Base-by-base conservation (phyloP, 2,888 invertebrate genomes). In the Hirtodrosophila confusa region DNA sequence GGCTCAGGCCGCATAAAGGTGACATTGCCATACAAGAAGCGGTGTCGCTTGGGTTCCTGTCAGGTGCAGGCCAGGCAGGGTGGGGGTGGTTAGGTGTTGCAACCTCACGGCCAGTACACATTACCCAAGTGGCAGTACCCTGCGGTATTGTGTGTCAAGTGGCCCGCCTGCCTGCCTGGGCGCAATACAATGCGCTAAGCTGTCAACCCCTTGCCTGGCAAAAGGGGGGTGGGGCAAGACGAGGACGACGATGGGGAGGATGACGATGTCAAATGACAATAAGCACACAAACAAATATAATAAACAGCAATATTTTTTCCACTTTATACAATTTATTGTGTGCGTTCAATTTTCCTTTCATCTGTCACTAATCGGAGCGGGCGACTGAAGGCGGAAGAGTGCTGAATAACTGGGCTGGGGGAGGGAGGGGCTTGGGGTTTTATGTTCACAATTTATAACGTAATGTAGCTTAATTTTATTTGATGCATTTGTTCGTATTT, bases 311-410 rank as follows among this genome's bases (percentile, higher is more conserved):
- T 60, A 57, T 53, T 56, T 43, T 50, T 48, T 54, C 39, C 84
- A 73, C 58, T 72, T 72, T 62, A 65, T 47, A 50, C 69, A 77
- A 66, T 77, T 75, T 74, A 70, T 71, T 77, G 77, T 74, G 41
- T 58, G 74, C 61, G 57, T 66, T 55, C 54, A 61, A 49, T 64
- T 64, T 51, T 61, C 51, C 56, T 57, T 75, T 71, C 55, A 75
- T 39, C 56, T 41, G 50, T 49, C 62, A 62, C 56, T 45, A 54
- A 61, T 45, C 48, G 33, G 1, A 17, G 27, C 23, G 24, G 31
- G n/a, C 5, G 0, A 5, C 2, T 4, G 17, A 3, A 1, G 7
- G 8, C 0, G 35, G 2, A 0, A 17, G 44, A 24, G 33, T 3
- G 12, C 4, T 4, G 33, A 10, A 8, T 5, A 1, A 5, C 3